These are phyloP conservation scores for Geotrupes spiniger DNA, from an alignment of 2,888 invertebrate genomes.

Conservation along the genomic window DNA sequence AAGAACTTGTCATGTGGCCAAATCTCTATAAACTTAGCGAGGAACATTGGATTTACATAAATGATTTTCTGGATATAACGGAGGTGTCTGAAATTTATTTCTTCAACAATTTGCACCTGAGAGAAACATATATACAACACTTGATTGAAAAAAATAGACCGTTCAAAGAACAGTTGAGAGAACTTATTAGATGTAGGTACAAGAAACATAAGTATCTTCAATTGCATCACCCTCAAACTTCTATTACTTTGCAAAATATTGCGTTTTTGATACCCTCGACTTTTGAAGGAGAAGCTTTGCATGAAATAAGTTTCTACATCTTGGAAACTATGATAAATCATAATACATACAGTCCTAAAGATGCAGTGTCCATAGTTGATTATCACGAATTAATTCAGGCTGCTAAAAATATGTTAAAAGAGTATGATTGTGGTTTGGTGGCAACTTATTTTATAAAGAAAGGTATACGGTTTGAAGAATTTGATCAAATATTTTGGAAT, in stretches of 20 bases:
- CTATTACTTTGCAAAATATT: too few species aligned
- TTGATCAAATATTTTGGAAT: neutral
- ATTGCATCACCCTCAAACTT: too few species aligned
- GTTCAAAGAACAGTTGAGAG: neutral
- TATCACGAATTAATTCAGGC: neutral
- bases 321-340: neutral
- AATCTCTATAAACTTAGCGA: conserved; percentile 6
- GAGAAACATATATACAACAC: neutral
- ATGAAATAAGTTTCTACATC: neutral
- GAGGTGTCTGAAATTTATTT: too few species aligned
- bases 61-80: neutral
- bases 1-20: neutral
- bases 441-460: neutral
- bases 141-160: neutral
- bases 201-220: neutral
- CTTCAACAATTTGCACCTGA: neutral
- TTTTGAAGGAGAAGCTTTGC: neutral
- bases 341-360: neutral
- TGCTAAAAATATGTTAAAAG: neutral
- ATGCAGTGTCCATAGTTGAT: neutral
- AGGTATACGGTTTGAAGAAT: neutral
- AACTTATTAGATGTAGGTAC: neutral
- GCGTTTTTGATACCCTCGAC: neutral
- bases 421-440: neutral
- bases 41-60: conserved; percentile 8